Percentiles rank a stretch among this genome's conserved stretches.
These are phyloP conservation scores for Muscicapa striata DNA, from an alignment of 2,797 vertebrate species.

Conservation along the genomic window DNA sequence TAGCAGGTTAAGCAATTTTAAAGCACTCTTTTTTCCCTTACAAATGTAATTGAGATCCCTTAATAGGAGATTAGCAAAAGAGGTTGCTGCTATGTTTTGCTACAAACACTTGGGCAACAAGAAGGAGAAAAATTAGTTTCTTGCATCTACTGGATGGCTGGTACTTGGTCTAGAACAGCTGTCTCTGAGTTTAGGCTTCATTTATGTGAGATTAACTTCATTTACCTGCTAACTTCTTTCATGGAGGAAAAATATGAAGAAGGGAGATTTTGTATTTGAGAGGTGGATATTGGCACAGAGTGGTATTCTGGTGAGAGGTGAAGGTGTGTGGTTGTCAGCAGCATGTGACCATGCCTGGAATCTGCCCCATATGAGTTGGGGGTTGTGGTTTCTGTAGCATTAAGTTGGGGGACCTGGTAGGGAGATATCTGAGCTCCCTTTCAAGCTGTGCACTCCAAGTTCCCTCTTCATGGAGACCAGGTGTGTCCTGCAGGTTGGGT, in stretches of 20 bases:
- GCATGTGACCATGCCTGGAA: not conserved
- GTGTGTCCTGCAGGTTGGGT: not conserved
- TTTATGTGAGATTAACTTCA: not conserved
- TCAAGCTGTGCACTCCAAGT: not conserved
- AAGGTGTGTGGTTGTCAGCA: not conserved
- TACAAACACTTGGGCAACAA: not conserved
- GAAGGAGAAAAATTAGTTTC: not conserved
- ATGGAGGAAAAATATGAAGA: not conserved
- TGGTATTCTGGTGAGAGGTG: not conserved
- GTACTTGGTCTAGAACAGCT: not conserved
- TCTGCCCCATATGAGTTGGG: not conserved
- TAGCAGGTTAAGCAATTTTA: conserved; percentile 21
- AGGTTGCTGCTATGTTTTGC: not conserved
- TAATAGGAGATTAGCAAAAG: not conserved
- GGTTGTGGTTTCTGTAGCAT: not conserved
- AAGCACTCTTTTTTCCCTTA: not conserved
- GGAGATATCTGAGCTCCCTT: not conserved
- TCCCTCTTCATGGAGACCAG: not conserved
- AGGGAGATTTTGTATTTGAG: not conserved
- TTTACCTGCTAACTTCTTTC: not conserved
- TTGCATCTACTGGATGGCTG: not conserved
- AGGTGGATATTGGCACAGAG: not conserved
- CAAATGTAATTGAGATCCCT: not conserved
- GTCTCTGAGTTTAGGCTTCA: not conserved
- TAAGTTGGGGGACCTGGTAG: not conserved